Evolutionary conservation across 2,888 invertebrate genomes (phyloP), one percentile per base, ranked within the genome.

Genomic region (Pyrrhia umbra): DNA sequence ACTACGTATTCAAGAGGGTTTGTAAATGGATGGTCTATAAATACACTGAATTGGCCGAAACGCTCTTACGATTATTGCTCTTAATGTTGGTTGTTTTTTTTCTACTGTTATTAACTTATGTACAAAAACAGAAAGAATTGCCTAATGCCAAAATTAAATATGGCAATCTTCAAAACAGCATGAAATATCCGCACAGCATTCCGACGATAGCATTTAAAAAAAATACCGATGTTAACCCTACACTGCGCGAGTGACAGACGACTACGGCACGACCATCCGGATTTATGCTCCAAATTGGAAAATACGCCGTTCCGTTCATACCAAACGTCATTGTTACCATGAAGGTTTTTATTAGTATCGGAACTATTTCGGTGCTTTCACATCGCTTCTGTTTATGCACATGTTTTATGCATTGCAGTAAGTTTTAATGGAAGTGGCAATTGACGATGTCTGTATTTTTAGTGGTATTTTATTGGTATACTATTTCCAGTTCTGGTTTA

Each of bases 271-370:
- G 47, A 40, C 51, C 62, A 55, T 45, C 54, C 66, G 75, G 80
- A 78, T 81, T 80, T 80, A 73, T 60, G 74, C 66, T 78, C 69
- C 55, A 73, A 84, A 83, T 79, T 77, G 71, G 79, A 79, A 84
- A 84, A 80, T 75, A 75, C 68, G 56, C 9, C n/a, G 43, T 58
- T 58, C 54, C 66, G 54, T 68, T 56, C 56, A 55, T 68, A 58
- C 45, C 50, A 57, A 69, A 68, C 30, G 59, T 67, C 71, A 66
- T 71, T 78, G 81, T 77, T 66, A 60, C 51, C 9, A 50, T 62
- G 64, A 69, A 59, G 47, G 67, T 60, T 75, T 69, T 71, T 69
- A 69, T 69, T 69, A 73, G 58, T 51, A 59, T 54, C 67, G 60
- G 59, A 70, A 75, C 39, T 56, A 51, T 68, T 75, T 69, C 30